Evolutionary conservation across 1,140 invertebrate species (phyloP), one percentile per base, ranked within the genome.

Genomic region (Copidosoma floridanum): DNA sequence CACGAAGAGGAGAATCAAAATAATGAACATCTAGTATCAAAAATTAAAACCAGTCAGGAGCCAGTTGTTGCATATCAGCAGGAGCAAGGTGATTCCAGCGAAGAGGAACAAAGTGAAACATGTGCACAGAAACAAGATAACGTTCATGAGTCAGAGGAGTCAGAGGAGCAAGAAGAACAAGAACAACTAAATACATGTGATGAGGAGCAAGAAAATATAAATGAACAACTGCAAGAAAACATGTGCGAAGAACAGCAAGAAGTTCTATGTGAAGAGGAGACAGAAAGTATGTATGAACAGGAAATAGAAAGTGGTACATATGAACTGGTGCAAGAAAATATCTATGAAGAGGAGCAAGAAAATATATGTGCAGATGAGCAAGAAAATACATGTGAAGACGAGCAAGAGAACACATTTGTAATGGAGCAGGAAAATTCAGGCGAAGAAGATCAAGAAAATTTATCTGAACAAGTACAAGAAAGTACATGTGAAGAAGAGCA

Each of bases 301-400:
- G n/a, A n/a, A n/a, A n/a, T n/a, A n/a, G n/a, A n/a, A n/a, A n/a
- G n/a, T n/a, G n/a, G n/a, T n/a, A n/a, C n/a, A n/a, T n/a, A n/a
- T n/a, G n/a, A n/a, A n/a, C n/a, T n/a, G n/a, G n/a, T n/a, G n/a
- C n/a, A n/a, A n/a, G n/a, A n/a, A n/a, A n/a, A n/a, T n/a, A n/a
- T n/a, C n/a, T n/a, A n/a, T n/a, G n/a, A n/a, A n/a, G n/a, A n/a
- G n/a, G n/a, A n/a, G n/a, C n/a, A n/a, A n/a, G n/a, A n/a, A n/a
- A n/a, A n/a, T n/a, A n/a, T n/a, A n/a, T 57, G 69, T 16, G 57
- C 71, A 46, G 38, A 70, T 8, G 73, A 72, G 26, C 68, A 75
- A 43, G 67, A 64, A 7, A 55, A 61, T 29, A 70, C 71, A 5
- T 40, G 63, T 0, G 27, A 37, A 51, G 29, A 65, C 27, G 50